Evolutionary conservation across 1,140 invertebrate species (phyloP), one percentile per base, ranked within the genome.

Genomic region (Branchinecta lynchi): DNA sequence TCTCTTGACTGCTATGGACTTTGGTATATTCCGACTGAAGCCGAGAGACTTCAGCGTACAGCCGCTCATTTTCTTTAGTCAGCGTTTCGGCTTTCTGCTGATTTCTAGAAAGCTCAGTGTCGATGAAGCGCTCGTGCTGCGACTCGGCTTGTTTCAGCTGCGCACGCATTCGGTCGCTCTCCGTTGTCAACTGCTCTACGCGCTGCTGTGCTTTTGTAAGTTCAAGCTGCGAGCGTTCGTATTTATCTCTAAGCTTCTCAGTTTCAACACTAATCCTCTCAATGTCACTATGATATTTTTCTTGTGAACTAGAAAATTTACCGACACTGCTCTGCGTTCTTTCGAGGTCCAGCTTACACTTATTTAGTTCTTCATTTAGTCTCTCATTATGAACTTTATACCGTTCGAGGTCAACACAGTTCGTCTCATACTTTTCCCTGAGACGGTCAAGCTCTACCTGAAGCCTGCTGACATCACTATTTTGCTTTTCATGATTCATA

Each of bases 401-500:
- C 73, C 85, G 84, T 76, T 90, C 89, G 20, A 90, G 79, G 73
- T 92, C 89, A 65, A 83, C 78, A 74, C 89, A 88, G 66, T 86
- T 81, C 68, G 83, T 79, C 65, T 92, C 88, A 71, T 86, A 85
- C 65, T 86, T 84, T 75, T 90, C 87, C 73, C 87, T 83, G 72
- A 86, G 81, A 75, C 87, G 87, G 66, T 89, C 87, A 68, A 85
- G 79, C 76, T 84, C 87, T 78, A 78, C 83, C 74, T 84, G 81
- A 66, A 84, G 77, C 75, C 82, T 83, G 76, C 78, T 79, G 74
- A 81, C 77, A 74, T 83, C 82, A 68, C 76, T 77, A 72, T 80
- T 82, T 80, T 85, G 86, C 74, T 90, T 90, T 77, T 93, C 90
- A 77, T 89, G 86, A 80, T 92, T 89, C 78, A 89, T 87, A 78